Conservation (phyloP, 2,113 vertebrate species). For the Sminthopsis crassicaudata region DNA sequence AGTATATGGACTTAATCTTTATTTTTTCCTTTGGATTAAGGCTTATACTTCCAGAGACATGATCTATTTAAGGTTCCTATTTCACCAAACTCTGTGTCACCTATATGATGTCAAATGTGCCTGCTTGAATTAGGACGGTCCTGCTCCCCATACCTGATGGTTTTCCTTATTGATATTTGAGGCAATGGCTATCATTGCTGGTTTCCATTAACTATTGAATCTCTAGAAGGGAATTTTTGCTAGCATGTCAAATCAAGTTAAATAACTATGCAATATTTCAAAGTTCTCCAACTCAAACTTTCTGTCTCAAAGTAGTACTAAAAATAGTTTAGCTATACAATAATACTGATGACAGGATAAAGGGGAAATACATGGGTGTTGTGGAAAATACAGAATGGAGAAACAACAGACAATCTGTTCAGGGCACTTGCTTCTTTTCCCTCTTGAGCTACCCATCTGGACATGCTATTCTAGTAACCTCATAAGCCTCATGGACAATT, state of each 20-base stretch:
- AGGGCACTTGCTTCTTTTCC: background rate
- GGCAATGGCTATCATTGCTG: background rate
- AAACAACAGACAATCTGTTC: background rate
- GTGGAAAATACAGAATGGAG: background rate
- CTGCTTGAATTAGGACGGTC: too few species aligned
- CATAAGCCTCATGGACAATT: background rate
- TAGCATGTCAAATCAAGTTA: background rate
- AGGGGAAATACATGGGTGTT: background rate
- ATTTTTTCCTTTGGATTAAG: too few species aligned
- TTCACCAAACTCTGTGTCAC: too few species aligned
- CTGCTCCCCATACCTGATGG: too few species aligned
- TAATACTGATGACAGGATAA: background rate
- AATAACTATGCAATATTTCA: slow-evolving; percentile 4
- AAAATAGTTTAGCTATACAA: background rate
- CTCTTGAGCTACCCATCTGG: background rate
- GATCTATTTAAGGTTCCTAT: too few species aligned
- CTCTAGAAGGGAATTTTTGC: background rate
- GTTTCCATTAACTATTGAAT: background rate
- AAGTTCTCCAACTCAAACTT: slow-evolving; percentile 3
- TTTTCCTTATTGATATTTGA: background rate
- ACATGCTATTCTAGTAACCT: background rate
- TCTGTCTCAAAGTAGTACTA: background rate
- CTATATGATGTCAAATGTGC: too few species aligned
- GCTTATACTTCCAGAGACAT: too few species aligned
- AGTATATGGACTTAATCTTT: background rate